These are phyloP conservation scores for Eueides isabella DNA, from an alignment of 1,140 invertebrate species.

Conservation along the genomic window DNA sequence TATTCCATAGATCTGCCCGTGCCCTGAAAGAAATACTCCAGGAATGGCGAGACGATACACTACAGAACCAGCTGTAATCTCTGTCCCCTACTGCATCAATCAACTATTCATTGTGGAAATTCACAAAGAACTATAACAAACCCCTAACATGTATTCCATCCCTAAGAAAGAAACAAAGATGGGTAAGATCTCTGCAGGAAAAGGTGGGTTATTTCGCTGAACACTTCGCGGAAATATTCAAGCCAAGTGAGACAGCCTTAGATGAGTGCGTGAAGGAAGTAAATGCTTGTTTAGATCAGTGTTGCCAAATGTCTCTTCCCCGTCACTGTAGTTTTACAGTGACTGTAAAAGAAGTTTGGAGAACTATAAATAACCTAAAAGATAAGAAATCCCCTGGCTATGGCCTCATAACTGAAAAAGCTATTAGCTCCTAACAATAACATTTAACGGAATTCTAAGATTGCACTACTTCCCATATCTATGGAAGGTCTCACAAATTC, in stretches of 20 bases:
- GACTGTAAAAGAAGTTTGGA: neutral
- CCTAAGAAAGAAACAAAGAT: neutral
- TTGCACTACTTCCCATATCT: neutral
- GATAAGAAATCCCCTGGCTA: neutral
- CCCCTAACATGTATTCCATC: too few species aligned
- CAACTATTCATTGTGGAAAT: conserved; percentile 1
- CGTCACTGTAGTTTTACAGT: neutral
- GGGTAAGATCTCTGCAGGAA: neutral
- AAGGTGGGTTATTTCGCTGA: neutral
- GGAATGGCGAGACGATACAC: neutral
- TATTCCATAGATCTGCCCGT: neutral
- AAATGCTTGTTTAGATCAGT: neutral
- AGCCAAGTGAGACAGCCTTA: neutral
- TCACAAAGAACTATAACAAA: neutral
- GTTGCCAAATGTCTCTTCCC: neutral
- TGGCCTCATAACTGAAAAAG: neutral
- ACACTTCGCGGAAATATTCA: neutral
- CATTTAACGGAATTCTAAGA: neutral
- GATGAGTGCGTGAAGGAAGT: neutral
- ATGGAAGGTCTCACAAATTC: conserved; percentile 9
- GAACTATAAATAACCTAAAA: neutral
- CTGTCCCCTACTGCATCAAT: neutral
- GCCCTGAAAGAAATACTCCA: neutral
- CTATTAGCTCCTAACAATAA: neutral
- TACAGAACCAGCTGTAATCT: neutral